Evolutionary conservation across 23 tunicate species (phyloP).

Genomic region (Halocynthia roretzi): DNA sequence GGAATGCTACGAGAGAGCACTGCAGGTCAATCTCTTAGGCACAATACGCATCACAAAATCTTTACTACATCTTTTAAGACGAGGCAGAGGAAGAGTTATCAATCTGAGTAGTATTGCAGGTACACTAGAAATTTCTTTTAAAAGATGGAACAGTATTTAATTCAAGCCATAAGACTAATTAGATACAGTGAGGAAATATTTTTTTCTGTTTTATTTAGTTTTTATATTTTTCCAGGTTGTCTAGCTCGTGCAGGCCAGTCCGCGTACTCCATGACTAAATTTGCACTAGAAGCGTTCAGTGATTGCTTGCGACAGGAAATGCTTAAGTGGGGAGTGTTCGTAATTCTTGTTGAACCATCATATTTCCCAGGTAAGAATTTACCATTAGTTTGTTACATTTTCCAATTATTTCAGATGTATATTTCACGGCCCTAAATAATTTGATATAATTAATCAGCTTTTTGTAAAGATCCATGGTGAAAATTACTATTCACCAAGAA

Average conservation of each 20-base stretch:
- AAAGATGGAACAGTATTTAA: no score
- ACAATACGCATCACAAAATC: slow-evolving; percentile 75
- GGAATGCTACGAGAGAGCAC: slow-evolving; percentile 50
- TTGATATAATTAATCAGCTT: no score
- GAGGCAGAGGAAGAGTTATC: slow-evolving; percentile 71
- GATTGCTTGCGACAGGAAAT: slow-evolving; percentile 92
- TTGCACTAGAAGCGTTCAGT: slow-evolving; percentile 93
- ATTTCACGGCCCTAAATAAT: no score
- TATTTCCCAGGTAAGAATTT: slow-evolving; percentile 62
- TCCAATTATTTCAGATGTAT: no score
- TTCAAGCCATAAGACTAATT: no score
- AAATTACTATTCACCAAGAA: no score
- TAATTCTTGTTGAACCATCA: slow-evolving; percentile 72
- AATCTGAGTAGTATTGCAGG: slow-evolving; percentile 88
- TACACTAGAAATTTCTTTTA: background rate
- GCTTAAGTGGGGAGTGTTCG: slow-evolving; percentile 95
- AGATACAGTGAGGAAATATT: background rate
- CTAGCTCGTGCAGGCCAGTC: slow-evolving; percentile 80
- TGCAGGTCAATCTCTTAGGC: slow-evolving; percentile 77
- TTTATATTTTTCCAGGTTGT: slow-evolving; percentile 41
- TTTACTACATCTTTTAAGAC: slow-evolving; percentile 54
- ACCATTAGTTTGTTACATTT: background rate
- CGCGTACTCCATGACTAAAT: slow-evolving; percentile 78
- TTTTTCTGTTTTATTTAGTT: background rate
- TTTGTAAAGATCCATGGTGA: no score